Conservation (phyloP, 2,888 invertebrate species). For the Achlya flavicornis region DNA sequence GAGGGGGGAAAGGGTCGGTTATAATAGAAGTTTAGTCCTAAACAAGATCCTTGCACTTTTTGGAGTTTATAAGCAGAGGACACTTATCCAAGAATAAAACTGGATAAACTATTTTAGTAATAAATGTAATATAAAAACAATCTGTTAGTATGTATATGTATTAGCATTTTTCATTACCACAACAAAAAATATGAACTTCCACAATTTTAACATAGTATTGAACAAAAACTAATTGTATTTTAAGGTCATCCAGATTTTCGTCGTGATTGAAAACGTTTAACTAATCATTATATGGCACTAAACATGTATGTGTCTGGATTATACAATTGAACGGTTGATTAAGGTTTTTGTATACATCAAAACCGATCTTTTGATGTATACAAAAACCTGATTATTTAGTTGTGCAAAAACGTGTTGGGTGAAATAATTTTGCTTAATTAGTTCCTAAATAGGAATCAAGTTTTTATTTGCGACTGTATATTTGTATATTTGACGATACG, state of each 20-base stretch:
- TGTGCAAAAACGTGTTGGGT: constrained; percentile 30
- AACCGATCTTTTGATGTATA: constrained; percentile 21
- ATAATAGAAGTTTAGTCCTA: too few species aligned
- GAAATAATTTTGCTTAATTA: constrained; percentile 29
- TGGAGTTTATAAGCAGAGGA: too few species aligned
- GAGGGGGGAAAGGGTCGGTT: too few species aligned
- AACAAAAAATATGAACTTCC: constrained; percentile 2
- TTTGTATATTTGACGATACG: too few species aligned
- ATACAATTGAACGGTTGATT: constrained; percentile 29
- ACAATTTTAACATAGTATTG: background rate
- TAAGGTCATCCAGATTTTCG: background rate
- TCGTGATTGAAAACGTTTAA: constrained; percentile 18
- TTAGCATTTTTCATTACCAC: background rate
- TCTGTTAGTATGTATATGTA: background rate
- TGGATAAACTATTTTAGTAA: too few species aligned
- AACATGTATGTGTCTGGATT: constrained; percentile 20
- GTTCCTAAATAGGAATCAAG: background rate
- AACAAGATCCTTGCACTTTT: too few species aligned
- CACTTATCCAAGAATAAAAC: too few species aligned
- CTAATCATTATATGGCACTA: constrained; percentile 17
- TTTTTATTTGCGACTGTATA: background rate
- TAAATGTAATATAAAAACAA: too few species aligned
- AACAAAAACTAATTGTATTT: constrained; percentile 6
- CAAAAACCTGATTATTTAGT: too few species aligned
- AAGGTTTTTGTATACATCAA: constrained; percentile 26